Evolutionary conservation across 2,113 vertebrate species (phyloP).

Genomic region (Struthio camelus): DNA sequence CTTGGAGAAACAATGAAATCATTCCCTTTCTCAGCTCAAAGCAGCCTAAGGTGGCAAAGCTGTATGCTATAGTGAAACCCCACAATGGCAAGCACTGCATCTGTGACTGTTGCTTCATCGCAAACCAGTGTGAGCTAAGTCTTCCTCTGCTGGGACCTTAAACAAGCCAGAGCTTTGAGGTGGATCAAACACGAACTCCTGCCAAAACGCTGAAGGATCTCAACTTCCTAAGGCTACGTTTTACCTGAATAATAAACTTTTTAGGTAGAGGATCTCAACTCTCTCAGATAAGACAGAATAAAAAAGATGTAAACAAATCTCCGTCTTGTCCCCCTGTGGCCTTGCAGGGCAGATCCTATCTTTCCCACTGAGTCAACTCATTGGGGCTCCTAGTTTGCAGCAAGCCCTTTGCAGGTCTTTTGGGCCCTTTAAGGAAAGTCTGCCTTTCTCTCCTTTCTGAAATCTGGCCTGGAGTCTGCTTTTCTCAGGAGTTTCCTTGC

Average conservation of each 20-base stretch:
- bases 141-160: background rate
- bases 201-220: background rate
- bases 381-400: background rate
- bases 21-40: background rate
- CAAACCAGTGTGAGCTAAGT: background rate
- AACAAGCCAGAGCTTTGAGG: background rate
- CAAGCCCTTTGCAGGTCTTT: fast-evolving
- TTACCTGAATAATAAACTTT: background rate
- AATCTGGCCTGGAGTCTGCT: fast-evolving
- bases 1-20: background rate
- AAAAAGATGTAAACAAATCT: background rate
- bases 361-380: background rate
- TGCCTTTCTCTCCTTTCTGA: background rate
- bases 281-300: background rate
- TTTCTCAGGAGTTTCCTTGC: background rate
- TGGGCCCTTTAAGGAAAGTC: background rate
- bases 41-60: background rate
- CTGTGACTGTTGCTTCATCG: background rate
- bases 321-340: background rate
- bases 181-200: background rate
- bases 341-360: background rate
- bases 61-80: background rate
- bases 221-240: background rate
- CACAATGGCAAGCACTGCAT: fast-evolving
- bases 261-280: background rate